Evolutionary conservation across 2,797 vertebrate genomes (phyloP), one percentile per base, ranked within the genome.

Genomic region (Naso thynnoides): DNA sequence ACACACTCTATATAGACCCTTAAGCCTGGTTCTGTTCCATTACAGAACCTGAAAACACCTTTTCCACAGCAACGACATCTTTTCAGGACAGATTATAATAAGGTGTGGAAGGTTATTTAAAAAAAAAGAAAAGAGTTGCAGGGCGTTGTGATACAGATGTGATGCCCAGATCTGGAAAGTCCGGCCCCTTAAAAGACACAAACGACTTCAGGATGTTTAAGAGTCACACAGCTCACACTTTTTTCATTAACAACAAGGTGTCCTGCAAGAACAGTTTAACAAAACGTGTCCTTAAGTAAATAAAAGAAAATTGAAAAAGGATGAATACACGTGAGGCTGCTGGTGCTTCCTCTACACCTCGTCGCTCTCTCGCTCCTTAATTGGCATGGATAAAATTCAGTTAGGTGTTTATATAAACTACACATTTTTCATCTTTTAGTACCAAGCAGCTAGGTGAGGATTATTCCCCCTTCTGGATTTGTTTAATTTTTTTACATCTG

Each of bases 391-490:
- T 95, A 95, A 96, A 96, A 96, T 96, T 95, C 96, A 90, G 94
- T 93, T 93, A 95, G 95, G 94, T 99, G 97, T 99, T 98, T 98
- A 98, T 96, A 97, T 94, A 94, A 96, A 97, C 92, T 92, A 82
- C 89, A 96, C 96, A 97, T 97, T 98, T 98, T 98, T 98, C 95
- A 97, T 96, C 93, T 97, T 99, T 98, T 98, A 97, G 94, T 96
- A 96, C 96, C 96, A 96, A 96, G 96, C 94, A 92, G 94, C 88
- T 88, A 86, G 92, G 95, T 94, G 94, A 95, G 94, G 95, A 96
- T 95, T 95, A 95, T 96, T 95, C 95, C 94, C 87, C 94, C 93
- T 90, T 93, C 94, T 95, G 93, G 96, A 97, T 98, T 97, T 99
- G 96, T 98, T 99, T 98, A 97, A 97, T 97, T 97, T 94, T 94